phyloP scores from a whole-genome alignment of 2,888 invertebrate species.

The Clunio marinus region DNA sequence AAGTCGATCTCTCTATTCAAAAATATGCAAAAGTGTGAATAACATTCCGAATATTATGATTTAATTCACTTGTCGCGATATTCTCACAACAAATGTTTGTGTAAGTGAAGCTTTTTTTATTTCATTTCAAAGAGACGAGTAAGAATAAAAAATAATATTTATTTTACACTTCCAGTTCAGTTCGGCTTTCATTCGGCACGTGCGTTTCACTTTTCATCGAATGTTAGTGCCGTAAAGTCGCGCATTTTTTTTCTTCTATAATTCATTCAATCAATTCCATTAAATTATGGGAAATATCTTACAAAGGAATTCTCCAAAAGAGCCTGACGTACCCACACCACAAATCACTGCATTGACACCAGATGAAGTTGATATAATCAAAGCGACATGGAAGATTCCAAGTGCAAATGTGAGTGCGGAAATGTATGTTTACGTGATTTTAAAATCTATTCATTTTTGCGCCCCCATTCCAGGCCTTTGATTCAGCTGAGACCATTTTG shows the following conservation, averaged over 20 bases:
- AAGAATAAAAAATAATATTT: neutral
- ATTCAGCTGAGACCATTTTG: conserved; percentile 49
- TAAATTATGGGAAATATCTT: conserved; percentile 29
- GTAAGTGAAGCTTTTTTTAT: no score
- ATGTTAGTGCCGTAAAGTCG: neutral
- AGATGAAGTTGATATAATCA: conserved; percentile 48
- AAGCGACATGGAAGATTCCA: conserved; percentile 50
- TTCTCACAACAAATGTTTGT: no score
- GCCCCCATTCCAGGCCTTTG: conserved; percentile 43
- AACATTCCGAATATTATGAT: no score
- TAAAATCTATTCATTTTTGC: neutral
- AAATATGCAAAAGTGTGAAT: no score
- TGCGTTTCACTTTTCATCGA: neutral
- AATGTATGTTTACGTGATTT: neutral
- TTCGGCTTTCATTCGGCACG: conserved; percentile 16
- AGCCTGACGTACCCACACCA: conserved; percentile 32
- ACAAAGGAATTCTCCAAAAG: neutral
- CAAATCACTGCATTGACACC: conserved; percentile 44
- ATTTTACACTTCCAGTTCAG: neutral
- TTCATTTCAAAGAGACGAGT: neutral
- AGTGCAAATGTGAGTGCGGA: conserved; percentile 43
- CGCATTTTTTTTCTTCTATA: neutral
- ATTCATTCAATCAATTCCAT: neutral
- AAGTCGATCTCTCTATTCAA: no score
- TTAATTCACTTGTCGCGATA: neutral